Conservation (phyloP, 2,797 vertebrate genomes). For the Acanthopagrus latus region DNA sequence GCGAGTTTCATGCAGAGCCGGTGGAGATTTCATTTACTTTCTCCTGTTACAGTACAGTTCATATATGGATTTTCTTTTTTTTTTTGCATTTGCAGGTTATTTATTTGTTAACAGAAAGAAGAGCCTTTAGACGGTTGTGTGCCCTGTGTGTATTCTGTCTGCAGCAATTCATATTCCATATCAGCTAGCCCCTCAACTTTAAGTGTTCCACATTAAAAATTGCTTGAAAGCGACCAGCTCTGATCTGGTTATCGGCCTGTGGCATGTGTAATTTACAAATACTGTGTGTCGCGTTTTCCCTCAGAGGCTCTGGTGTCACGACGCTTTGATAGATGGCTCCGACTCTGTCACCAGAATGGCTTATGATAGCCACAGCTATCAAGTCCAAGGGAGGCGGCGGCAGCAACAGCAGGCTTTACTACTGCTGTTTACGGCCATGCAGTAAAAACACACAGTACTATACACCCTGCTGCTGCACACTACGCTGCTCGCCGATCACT, state of each 20-base stretch:
- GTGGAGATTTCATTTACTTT: constrained; percentile 10
- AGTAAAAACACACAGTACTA: constrained; percentile 67
- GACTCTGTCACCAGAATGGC: constrained; percentile 72
- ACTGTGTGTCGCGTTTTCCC: constrained; percentile 48
- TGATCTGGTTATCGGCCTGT: constrained; percentile 67
- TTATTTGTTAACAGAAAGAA: constrained; percentile 32
- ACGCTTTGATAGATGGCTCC: constrained; percentile 72
- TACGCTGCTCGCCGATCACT: constrained; percentile 70
- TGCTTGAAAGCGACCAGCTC: constrained; percentile 39
- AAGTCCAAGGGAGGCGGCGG: constrained; percentile 34
- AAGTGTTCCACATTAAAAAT: constrained; percentile 58
- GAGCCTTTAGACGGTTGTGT: neutral
- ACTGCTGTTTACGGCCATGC: constrained; percentile 76
- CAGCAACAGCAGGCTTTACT: constrained; percentile 57
- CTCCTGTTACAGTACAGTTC: constrained; percentile 1
- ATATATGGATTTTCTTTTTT: neutral
- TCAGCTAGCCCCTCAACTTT: constrained; percentile 45
- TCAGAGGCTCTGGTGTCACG: constrained; percentile 30
- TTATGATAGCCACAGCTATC: constrained; percentile 69
- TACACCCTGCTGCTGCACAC: constrained; percentile 66
- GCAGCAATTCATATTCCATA: constrained; percentile 28
- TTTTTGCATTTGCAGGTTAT: constrained; percentile 14
- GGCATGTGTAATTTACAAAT: constrained; percentile 63
- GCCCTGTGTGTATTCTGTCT: constrained; percentile 4
- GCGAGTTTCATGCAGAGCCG: constrained; percentile 27